Base-by-base conservation (phyloP, 2,113 vertebrate genomes). In the Vimba vimba region DNA sequence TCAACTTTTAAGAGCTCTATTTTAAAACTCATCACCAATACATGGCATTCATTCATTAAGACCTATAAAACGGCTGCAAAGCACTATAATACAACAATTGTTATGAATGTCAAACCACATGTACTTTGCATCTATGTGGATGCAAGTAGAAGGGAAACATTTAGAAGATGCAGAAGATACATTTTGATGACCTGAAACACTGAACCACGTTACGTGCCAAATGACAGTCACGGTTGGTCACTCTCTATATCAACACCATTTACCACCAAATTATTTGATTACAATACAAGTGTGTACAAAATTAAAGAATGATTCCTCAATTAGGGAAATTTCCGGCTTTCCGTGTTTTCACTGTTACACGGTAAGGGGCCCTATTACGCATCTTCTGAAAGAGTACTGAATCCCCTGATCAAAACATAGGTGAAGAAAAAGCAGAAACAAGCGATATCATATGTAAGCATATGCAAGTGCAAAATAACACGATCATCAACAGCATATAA, bases 201-300 rank as follows among this genome's bases (percentile, higher is more conserved):
- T 78, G 4, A 33, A 78, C 27, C 27, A 57, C 27, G 4, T 59
- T 13, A 4, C 1, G 55, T 15, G 30, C 4, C 2, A 79, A 36
- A 21, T 13, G 23, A 39, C 69, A 64, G 43, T 57, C 6, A 7
- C 9, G 4, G 62, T 75, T 76, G 17, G 47, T 13, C 52, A 43
- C 57, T 74, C 76, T 60, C 86, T 68, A 43, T 57, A 84, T 81
- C 74, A 43, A 43, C 43, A 79, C 17, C 23, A 57, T 86, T 88
- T 66, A 79, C 78, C 11, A 30, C 43, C 43, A 36, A 47, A 64
- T 52, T 62, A 0, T 50, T 76, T 47, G 8, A 33, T 27, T 30
- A 33, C 17, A 55, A 59, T 13, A 60, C 21, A 60, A 59, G 21
- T 60, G 55, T 39, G 23, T 60, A 12, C 21, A 73, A 43, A 43